These are phyloP conservation scores for Vespertilio murinus DNA, from an alignment of 2,797 vertebrate genomes.

Conservation along the genomic window DNA sequence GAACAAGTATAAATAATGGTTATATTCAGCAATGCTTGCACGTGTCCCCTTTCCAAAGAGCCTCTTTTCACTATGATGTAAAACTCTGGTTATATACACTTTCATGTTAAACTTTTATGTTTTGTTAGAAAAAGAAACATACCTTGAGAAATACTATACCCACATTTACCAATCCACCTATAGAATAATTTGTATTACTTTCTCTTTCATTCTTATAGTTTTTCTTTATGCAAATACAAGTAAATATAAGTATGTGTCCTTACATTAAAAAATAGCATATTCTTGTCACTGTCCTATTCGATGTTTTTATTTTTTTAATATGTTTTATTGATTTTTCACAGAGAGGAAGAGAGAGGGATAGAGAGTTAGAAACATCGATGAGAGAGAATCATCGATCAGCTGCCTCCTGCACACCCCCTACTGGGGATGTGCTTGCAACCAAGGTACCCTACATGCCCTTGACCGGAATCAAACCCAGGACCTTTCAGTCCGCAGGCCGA, in stretches of 20 bases:
- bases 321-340: no score
- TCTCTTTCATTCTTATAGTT: background rate
- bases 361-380: no score
- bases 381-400: no score
- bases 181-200: background rate
- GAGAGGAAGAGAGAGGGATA: no score
- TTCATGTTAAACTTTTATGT: slow-evolving; percentile 45
- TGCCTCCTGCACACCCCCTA: no score
- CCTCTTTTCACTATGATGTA: background rate
- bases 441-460: no score
- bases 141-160: background rate
- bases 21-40: background rate
- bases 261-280: background rate
- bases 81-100: background rate
- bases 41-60: background rate
- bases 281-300: background rate
- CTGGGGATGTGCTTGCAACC: no score
- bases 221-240: background rate
- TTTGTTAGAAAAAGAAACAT: background rate
- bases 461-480: no score
- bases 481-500: no score
- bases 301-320: no score
- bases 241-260: background rate
- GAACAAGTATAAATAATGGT: slow-evolving; percentile 87
- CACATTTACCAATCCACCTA: background rate